Evolutionary conservation across 1,140 invertebrate genomes (phyloP).

Genomic region (Chionoecetes opilio): DNA sequence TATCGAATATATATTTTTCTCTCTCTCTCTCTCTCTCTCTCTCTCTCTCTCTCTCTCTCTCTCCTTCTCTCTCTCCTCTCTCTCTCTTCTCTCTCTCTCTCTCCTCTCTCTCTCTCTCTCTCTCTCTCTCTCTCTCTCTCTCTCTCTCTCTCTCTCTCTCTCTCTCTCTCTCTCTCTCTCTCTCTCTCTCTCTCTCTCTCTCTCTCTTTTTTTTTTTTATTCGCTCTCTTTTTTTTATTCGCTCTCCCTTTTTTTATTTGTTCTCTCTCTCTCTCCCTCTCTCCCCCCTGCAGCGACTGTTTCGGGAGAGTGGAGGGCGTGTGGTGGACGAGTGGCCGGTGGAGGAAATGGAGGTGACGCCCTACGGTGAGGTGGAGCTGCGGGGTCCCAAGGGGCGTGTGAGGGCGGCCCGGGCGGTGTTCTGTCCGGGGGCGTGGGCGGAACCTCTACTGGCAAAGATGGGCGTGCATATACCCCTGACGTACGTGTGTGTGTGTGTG

Average conservation of each 20-base stretch:
- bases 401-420: not conserved
- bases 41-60: no score
- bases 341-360: not conserved
- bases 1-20: no score
- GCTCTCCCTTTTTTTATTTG: not conserved
- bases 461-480: conserved; percentile 42
- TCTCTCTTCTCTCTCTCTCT: no score
- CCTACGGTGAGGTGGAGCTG: not conserved
- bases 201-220: no score
- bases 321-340: conserved; percentile 67
- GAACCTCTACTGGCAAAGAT: conserved; percentile 39
- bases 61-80: no score
- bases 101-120: no score
- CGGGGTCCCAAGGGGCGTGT: not conserved
- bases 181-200: no score
- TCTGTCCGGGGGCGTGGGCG: conserved; percentile 66
- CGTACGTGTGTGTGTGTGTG: not conserved
- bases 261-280: not conserved
- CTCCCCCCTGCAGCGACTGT: not conserved
- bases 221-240: no score
- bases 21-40: no score
- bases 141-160: no score
- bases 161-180: no score
- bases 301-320: conserved; percentile 6
- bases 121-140: no score